Evolutionary conservation across 2,113 vertebrate species (phyloP).

Genomic region (Callipepla squamata): DNA sequence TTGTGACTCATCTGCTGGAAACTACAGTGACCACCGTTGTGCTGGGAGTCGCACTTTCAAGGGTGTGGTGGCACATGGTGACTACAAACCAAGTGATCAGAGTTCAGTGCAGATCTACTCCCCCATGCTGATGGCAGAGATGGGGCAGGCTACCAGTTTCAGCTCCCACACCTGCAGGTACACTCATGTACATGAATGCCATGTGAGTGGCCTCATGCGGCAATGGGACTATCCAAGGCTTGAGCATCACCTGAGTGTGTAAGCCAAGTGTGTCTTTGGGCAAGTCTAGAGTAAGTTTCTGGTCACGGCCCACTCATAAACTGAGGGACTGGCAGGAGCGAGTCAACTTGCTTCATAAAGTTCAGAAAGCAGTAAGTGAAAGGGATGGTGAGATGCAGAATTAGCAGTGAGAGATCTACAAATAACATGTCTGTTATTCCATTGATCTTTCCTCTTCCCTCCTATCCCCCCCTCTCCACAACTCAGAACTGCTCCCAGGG

Average conservation of each 20-base stretch:
- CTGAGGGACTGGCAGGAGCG: background rate
- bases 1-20: conserved; percentile 8
- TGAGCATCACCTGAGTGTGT: background rate
- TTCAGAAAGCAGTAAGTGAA: background rate
- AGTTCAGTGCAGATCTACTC: background rate
- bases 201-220: rapidly evolving
- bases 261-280: background rate
- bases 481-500: background rate
- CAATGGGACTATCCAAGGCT: background rate
- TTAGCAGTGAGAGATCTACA: background rate
- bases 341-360: background rate
- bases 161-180: background rate
- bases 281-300: background rate
- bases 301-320: background rate
- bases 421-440: background rate
- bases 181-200: background rate
- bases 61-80: background rate
- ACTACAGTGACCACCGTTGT: background rate
- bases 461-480: background rate
- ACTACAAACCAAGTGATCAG: background rate
- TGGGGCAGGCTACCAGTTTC: background rate
- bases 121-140: background rate
- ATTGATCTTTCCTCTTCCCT: background rate
- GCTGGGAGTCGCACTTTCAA: background rate
- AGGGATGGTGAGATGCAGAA: background rate